Base-by-base conservation (phyloP, 2,888 invertebrate species). In the Rotaria socialis region DNA sequence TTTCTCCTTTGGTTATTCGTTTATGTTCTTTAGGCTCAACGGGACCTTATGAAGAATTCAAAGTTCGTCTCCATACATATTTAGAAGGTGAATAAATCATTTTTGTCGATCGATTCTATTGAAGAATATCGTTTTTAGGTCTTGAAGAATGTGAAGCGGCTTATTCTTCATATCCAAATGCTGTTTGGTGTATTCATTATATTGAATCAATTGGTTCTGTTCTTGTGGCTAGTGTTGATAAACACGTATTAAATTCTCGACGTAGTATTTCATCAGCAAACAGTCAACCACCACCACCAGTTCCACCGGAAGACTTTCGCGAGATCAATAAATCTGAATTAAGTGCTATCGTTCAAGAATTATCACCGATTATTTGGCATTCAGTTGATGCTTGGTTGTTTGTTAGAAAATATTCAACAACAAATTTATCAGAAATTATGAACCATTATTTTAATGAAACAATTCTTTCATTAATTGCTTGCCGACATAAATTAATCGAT, bases 341-440 rank as follows among this genome's bases (percentile, higher is more conserved):
- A 67, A n/a, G 84, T 19, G 47, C n/a, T 47, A n/a, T 16, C 14
- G 90, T 91, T 3, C 91, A 91, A 88, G 90, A 91, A 88, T 89
- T 91, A 19, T 90, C 90, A 85, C 91, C 91, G 35, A 90, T 90
- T 8, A 88, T 91, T 67, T 91, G 91, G 91, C 91, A 91, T 87
- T 89, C 90, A 47, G 89, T 91, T 52, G 91, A 91, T 88, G 90
- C 91, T 16, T 91, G 91, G 90, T 88, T 90, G n/a, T 91, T 90
- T 88, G 90, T 89, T 16, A 89, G 89, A n/a, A 80, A 80, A 80
- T 24, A 47, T 43, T n/a, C 80, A 2, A 80, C 47, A 11, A 80
- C 4, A 4, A 80, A 24, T 47, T 11, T 47, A 47, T 47, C 80
- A 14, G 47, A 80, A 24, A 6, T 35, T 1, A 19, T 67, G 35